Evolutionary conservation across 2,797 vertebrate species (phyloP).

Genomic region (Sphenodon punctatus): DNA sequence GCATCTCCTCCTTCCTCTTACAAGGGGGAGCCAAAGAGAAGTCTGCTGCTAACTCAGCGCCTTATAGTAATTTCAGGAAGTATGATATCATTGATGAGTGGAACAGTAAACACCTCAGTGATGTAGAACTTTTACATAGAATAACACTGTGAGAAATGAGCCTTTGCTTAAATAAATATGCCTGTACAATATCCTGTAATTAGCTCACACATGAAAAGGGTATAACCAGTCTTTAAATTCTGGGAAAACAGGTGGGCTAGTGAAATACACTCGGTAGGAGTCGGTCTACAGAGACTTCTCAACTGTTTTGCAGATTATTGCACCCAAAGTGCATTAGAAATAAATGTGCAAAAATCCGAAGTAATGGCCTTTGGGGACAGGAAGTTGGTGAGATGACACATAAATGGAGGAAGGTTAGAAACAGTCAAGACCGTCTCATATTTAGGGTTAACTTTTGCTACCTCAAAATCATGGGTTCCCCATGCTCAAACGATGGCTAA

Average conservation of each 20-base stretch:
- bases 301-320: not conserved
- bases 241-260: too few relatives aligned
- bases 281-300: not conserved
- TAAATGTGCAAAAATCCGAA: too few relatives aligned
- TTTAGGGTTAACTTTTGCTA: too few relatives aligned
- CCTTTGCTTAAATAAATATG: constrained; percentile 44
- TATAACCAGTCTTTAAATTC: constrained; percentile 38
- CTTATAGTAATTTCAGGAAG: not conserved
- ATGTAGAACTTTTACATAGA: constrained; percentile 35
- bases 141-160: constrained; percentile 28
- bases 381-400: too few relatives aligned
- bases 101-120: constrained; percentile 12
- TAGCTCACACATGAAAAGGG: constrained; percentile 14
- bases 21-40: not conserved
- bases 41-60: not conserved
- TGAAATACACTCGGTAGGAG: not conserved
- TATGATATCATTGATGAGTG: not conserved
- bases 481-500: too few relatives aligned
- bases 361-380: too few relatives aligned
- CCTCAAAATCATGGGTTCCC: too few relatives aligned
- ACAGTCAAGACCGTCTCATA: too few relatives aligned
- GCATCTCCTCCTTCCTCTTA: not conserved
- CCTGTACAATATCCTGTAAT: constrained; percentile 10
- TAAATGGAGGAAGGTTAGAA: too few relatives aligned
- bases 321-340: too few relatives aligned